Base-by-base conservation (phyloP, 2,113 vertebrate genomes). In the Pao palembangensis region DNA sequence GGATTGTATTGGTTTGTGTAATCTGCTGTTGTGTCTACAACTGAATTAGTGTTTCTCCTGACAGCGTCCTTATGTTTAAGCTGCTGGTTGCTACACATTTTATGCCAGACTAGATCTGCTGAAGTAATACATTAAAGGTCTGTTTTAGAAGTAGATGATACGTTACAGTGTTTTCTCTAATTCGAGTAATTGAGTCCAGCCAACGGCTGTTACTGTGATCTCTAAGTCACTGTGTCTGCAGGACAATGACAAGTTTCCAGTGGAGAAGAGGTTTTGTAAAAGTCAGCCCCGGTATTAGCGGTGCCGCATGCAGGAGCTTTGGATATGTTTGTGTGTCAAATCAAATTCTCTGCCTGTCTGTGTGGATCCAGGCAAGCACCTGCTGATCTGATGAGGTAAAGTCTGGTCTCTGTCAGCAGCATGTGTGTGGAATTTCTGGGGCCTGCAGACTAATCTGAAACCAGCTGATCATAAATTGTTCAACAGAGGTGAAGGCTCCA, bases 181-280 rank as follows among this genome's bases (percentile, higher is more conserved):
- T 81, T 81, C 80, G 82, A 85, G 79, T 87, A 86, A 87, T 86
- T 77, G 82, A 71, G 65, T 82, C 71, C 82, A 86, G 78, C 85
- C 87, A 47, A 55, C 60, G 59, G 20, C 31, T 55, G 64, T 71
- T 47, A 10, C 20, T 67, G 60, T 63, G 53, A 38, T 72, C 64
- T 47, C 31, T 44, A 67, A 57, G 64, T 18, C 52, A 51, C 42
- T 21, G 28, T 58, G 47, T 61, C 66, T 78, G 75, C 61, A 76
- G 61, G 51, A 78, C 67, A 66, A 63, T 67, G 79, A 67, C 51
- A 62, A 42, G 61, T 69, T 47, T 50, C 43, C 16, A 12, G 8
- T 13, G 41, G 16, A 31, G 55, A 44, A 55, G 53, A 64, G 60
- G 60, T 21, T 43, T 52, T 16, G 7, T 61, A 15, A 53, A 60